These are phyloP conservation scores for Zalophus californianus DNA, from an alignment of 2,797 vertebrate genomes.

Conservation along the genomic window DNA sequence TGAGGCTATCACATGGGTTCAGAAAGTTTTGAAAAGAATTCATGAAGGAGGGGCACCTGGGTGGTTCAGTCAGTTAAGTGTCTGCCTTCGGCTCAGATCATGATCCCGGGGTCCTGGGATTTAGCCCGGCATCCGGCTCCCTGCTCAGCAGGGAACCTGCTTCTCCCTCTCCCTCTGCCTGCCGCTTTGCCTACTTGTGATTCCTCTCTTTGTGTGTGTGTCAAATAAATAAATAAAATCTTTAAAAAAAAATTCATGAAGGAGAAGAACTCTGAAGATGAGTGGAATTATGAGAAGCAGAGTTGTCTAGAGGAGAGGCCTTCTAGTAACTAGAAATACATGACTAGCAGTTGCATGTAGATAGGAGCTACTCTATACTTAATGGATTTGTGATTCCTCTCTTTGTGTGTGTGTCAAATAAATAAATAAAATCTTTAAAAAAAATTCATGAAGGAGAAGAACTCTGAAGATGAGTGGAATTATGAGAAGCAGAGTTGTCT, in stretches of 20 bases:
- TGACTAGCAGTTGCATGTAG: neutral
- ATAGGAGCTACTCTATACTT: neutral
- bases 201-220: no score
- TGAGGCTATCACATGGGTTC: neutral
- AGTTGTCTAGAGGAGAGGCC: neutral
- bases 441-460: neutral
- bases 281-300: neutral
- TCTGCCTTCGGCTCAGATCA: no score
- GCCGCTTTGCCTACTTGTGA: no score
- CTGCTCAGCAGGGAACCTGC: no score
- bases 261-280: neutral
- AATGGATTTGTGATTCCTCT: neutral
- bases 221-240: no score
- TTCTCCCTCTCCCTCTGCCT: no score
- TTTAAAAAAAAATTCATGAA: neutral
- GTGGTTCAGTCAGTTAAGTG: no score
- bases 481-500: neutral
- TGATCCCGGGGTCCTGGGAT: no score
- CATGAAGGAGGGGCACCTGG: neutral
- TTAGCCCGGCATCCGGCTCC: no score
- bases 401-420: no score
- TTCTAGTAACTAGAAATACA: neutral
- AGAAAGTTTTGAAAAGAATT: constrained; percentile 5
- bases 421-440: no score
- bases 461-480: neutral